Conservation (phyloP, 37 sponge, comb jelly and placozoan genomes). For the Eunapius fragilis region DNA sequence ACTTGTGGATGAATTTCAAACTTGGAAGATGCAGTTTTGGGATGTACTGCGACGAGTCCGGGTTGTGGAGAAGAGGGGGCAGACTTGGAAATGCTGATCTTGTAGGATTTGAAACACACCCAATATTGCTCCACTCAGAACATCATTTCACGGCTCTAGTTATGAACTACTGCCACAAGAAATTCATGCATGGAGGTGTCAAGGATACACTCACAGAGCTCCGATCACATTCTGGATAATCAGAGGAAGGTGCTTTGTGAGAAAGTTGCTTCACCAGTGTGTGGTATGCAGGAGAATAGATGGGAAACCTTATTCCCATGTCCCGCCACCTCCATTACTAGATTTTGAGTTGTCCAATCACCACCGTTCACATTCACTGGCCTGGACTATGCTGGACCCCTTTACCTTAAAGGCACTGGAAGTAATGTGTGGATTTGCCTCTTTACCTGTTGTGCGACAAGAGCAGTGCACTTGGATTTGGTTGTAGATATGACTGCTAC, state of each 20-base stretch:
- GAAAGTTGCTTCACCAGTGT: conserved; percentile 22
- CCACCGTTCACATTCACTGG: conserved; percentile 43
- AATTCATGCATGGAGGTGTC: conserved; percentile 13
- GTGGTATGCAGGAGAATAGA: conserved; percentile 15
- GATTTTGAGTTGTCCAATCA: conserved; percentile 22
- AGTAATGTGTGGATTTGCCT: conserved; percentile 39
- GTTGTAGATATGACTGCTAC: conserved; percentile 20
- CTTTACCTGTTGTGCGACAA: conserved; percentile 43
- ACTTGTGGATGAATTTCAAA: conserved; percentile 9
- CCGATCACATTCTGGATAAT: conserved; percentile 40
- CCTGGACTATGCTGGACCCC: conserved; percentile 50
- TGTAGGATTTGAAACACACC: conserved; percentile 23
- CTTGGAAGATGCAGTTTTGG: conserved; percentile 30
- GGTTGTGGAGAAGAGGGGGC: conserved; percentile 26
- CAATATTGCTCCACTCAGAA: neutral
- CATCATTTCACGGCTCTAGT: conserved; percentile 16
- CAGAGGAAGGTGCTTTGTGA: conserved; percentile 27
- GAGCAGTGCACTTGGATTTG: conserved; percentile 52
- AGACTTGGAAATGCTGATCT: conserved; percentile 24
- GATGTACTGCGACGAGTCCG: conserved; percentile 24
- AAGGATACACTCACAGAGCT: conserved; percentile 35
- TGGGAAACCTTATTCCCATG: conserved; percentile 17
- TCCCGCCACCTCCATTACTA: conserved; percentile 50
- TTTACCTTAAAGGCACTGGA: conserved; percentile 5
- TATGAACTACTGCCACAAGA: conserved; percentile 7